A percentile compares a stretch with the other conserved stretches of the same genome.
Evolutionary conservation across 1,140 invertebrate genomes (phyloP).

Genomic region (Zaprionus ornatus): DNA sequence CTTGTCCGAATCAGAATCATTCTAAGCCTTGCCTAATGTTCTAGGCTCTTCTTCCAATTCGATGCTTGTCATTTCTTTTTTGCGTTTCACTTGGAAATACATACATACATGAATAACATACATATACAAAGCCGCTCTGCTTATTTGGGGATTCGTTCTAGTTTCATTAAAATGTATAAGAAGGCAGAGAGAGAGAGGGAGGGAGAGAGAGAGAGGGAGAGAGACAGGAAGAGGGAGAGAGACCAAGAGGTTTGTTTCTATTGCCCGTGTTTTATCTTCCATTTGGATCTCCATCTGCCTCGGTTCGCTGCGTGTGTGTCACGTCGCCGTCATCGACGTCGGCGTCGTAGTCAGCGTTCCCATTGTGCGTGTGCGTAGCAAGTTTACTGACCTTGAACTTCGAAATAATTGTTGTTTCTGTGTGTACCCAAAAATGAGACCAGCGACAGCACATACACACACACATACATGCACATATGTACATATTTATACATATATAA

Average conservation of each 20-base stretch:
- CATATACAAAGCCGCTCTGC: constrained; percentile 30
- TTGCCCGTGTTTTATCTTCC: constrained; percentile 20
- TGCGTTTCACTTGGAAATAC: constrained; percentile 15
- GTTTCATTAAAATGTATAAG: constrained; percentile 58
- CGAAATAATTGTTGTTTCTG: constrained; percentile 64
- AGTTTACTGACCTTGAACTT: constrained; percentile 84
- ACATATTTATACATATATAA: constrained; percentile 27
- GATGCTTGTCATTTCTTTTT: background rate
- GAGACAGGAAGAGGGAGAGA: background rate
- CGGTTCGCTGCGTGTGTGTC: constrained; percentile 36
- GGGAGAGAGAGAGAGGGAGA: constrained; percentile 5
- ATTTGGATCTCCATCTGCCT: constrained; percentile 35
- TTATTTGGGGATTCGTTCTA: constrained; percentile 68
- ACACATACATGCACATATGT: constrained; percentile 1
- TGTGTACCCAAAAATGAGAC: constrained; percentile 63
- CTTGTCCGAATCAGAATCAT: background rate
- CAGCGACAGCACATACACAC: constrained; percentile 24
- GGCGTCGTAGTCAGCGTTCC: constrained; percentile 14
- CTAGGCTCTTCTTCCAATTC: background rate
- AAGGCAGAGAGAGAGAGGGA: constrained; percentile 9
- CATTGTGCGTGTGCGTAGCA: constrained; percentile 81
- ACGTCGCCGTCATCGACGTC: constrained; percentile 20
- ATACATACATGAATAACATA: background rate
- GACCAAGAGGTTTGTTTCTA: background rate
- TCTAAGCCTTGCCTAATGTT: background rate